Evolutionary conservation across 2,797 vertebrate species (phyloP).

Genomic region (Microhierax caerulescens): DNA sequence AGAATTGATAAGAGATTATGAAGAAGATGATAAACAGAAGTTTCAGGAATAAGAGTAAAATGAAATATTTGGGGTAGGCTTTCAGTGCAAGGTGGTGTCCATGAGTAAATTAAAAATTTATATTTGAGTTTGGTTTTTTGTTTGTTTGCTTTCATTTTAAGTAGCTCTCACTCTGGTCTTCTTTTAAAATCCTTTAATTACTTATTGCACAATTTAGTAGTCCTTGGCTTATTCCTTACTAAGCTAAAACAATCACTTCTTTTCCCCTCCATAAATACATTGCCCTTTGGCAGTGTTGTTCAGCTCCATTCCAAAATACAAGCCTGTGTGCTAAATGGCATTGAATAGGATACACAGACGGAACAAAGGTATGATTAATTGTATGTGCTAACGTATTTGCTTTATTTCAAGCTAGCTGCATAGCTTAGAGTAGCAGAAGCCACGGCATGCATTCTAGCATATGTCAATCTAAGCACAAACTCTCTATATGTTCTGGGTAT

Average conservation of each 20-base stretch:
- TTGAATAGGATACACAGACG: neutral
- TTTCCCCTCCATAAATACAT: neutral
- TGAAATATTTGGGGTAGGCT: neutral
- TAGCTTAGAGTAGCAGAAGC: neutral
- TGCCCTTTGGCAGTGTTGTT: neutral
- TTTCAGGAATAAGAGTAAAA: neutral
- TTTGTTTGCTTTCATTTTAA: neutral
- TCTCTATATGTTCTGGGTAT: neutral
- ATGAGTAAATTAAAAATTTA: neutral
- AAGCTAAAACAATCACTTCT: neutral
- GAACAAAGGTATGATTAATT: constrained; percentile 44
- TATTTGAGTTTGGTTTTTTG: neutral
- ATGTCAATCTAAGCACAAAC: neutral
- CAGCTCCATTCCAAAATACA: neutral
- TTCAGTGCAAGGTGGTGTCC: neutral
- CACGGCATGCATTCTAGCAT: neutral
- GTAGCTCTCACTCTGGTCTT: neutral
- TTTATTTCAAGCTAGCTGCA: neutral
- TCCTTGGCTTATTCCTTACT: neutral
- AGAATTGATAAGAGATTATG: neutral
- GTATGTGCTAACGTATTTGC: neutral
- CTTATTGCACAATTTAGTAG: neutral
- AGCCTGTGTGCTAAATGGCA: neutral
- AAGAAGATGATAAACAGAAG: neutral
- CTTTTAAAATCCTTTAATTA: neutral